These are phyloP conservation scores for Mirza zaza DNA, from an alignment of 2,113 vertebrate genomes.

Conservation along the genomic window DNA sequence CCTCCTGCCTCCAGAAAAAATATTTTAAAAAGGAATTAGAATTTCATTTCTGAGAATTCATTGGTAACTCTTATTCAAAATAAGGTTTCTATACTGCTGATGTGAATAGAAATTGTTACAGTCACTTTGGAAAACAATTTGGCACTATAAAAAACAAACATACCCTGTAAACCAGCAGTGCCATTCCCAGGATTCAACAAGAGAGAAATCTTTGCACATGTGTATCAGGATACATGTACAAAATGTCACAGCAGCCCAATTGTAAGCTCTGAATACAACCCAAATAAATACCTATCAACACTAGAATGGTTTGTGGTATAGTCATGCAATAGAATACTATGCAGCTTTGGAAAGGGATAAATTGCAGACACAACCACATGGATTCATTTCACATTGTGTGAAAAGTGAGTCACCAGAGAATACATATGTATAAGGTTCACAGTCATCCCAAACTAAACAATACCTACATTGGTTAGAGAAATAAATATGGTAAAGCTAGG, in stretches of 20 bases:
- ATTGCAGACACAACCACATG: not conserved
- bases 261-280: not conserved
- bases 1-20: no score
- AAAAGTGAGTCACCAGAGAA: not conserved
- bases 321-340: fast-evolving
- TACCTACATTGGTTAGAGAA: not conserved
- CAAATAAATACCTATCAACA: not conserved
- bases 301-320: not conserved
- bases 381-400: not conserved
- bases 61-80: not conserved
- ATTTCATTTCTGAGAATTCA: slow-evolving; percentile 8
- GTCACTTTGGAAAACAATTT: not conserved
- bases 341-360: not conserved
- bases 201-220: not conserved
- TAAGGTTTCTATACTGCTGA: not conserved
- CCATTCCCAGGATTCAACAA: not conserved
- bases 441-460: not conserved
- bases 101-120: not conserved
- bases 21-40: not conserved
- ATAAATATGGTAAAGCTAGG: not conserved
- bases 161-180: not conserved
- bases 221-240: not conserved
- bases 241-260: not conserved
- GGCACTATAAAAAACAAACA: not conserved
- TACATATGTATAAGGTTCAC: not conserved